Conservation (phyloP, 2,888 invertebrate genomes). For the Chymomyza caudatula region DNA sequence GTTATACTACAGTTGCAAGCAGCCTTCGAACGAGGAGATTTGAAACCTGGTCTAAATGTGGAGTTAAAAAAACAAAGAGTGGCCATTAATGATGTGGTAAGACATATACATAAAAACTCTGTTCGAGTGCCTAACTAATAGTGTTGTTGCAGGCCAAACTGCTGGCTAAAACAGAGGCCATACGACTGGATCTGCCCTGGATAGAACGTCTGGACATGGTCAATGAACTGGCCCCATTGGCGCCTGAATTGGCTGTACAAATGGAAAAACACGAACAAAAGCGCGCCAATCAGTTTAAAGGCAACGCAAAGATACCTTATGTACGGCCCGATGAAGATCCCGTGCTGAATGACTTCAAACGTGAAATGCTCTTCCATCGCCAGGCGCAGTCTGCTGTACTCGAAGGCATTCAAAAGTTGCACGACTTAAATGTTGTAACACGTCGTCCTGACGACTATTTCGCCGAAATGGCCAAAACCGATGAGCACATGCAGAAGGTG, state of each 20-base stretch:
- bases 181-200: slow-evolving; percentile 89
- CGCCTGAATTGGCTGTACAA: slow-evolving; percentile 89
- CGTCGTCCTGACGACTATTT: slow-evolving; percentile 96
- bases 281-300: slow-evolving; percentile 82
- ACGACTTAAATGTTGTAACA: slow-evolving; percentile 86
- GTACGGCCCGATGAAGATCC: slow-evolving; percentile 85
- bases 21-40: slow-evolving; percentile 89
- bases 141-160: slow-evolving; percentile 77
- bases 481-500: slow-evolving; percentile 98
- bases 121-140: background rate
- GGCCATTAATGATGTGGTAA: slow-evolving; percentile 86
- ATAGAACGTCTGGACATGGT: slow-evolving; percentile 89
- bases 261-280: slow-evolving; percentile 87
- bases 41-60: slow-evolving; percentile 92
- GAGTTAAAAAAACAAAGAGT: slow-evolving; percentile 81
- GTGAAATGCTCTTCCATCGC: slow-evolving; percentile 92
- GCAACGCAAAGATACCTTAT: slow-evolving; percentile 84
- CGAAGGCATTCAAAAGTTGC: slow-evolving; percentile 87
- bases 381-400: slow-evolving; percentile 93
- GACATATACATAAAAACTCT: slow-evolving; percentile 58
- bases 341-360: slow-evolving; percentile 92
- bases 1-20: slow-evolving; percentile 86
- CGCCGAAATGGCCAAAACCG: slow-evolving; percentile 99
- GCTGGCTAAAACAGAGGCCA: slow-evolving; percentile 84
- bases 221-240: slow-evolving; percentile 87